Percentiles rank a stretch among this genome's conserved stretches.
Evolutionary conservation across 2,888 invertebrate genomes (phyloP).

Genomic region (Oligia latruncula): DNA sequence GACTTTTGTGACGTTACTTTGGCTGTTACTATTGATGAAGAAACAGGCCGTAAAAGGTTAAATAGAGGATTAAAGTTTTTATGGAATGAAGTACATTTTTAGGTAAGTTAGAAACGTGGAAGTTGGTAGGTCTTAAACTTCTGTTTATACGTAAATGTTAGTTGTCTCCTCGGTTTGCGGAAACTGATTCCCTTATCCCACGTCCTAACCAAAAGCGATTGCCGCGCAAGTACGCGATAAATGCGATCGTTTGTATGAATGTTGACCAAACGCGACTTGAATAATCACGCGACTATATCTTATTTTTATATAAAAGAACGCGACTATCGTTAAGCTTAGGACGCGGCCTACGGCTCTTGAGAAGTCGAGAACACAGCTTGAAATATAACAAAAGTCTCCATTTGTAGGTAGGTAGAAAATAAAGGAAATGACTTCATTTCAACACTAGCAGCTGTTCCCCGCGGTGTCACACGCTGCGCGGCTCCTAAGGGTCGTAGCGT

Average conservation of each 20-base stretch:
- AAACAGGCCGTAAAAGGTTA: background rate
- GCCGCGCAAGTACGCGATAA: background rate
- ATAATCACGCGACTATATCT: background rate
- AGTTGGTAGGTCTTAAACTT: background rate
- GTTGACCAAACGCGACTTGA: background rate
- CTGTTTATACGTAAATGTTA: background rate
- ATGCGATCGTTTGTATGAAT: background rate
- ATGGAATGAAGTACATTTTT: background rate
- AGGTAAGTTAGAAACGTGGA: background rate
- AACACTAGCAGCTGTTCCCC: too few species aligned
- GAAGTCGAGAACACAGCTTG: background rate
- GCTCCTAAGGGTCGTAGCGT: too few species aligned
- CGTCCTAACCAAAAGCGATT: background rate
- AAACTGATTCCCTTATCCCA: background rate
- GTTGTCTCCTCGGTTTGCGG: background rate
- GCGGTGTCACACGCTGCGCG: too few species aligned
- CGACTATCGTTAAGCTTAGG: background rate
- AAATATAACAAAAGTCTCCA: background rate
- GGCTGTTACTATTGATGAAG: too few species aligned
- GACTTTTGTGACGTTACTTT: too few species aligned
- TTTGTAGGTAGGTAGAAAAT: too few species aligned
- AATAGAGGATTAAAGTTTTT: background rate
- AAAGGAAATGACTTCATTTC: background rate
- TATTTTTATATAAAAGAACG: background rate
- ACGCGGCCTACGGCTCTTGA: background rate